Evolutionary conservation across 2,113 vertebrate genomes (phyloP).

Genomic region (Penelope pileata): DNA sequence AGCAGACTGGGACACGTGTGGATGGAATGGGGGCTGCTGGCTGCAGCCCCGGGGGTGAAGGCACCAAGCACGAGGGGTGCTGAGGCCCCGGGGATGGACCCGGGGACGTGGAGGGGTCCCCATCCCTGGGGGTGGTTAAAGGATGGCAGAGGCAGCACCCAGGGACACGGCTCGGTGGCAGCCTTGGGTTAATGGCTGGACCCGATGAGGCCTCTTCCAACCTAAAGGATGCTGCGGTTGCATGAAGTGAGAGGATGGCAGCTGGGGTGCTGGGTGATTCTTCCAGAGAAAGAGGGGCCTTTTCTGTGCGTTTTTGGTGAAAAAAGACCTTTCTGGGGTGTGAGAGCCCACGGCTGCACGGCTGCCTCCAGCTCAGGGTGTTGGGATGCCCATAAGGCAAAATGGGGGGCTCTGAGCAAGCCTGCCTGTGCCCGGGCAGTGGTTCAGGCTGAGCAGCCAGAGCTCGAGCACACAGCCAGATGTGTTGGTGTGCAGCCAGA

Average conservation of each 20-base stretch:
- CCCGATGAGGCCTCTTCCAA: not conserved
- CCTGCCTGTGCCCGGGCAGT: not conserved
- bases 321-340: not conserved
- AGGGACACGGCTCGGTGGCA: too few relatives aligned
- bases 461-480: not conserved
- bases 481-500: too few relatives aligned
- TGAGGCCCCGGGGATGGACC: too few relatives aligned
- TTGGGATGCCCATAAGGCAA: not conserved
- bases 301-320: not conserved
- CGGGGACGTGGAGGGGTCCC: too few relatives aligned
- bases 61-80: too few relatives aligned
- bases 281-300: not conserved
- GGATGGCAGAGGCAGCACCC: too few relatives aligned
- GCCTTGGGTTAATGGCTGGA: not conserved
- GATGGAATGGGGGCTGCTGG: too few relatives aligned
- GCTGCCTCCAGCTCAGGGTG: not conserved
- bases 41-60: too few relatives aligned
- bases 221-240: not conserved
- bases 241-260: not conserved
- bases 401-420: rapidly evolving
- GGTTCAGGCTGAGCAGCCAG: not conserved
- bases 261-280: not conserved
- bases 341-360: not conserved
- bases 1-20: not conserved
- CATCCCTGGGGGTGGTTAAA: too few relatives aligned